Evolutionary conservation across 2,888 invertebrate genomes (phyloP).

Genomic region (Therioaphis trifolii): DNA sequence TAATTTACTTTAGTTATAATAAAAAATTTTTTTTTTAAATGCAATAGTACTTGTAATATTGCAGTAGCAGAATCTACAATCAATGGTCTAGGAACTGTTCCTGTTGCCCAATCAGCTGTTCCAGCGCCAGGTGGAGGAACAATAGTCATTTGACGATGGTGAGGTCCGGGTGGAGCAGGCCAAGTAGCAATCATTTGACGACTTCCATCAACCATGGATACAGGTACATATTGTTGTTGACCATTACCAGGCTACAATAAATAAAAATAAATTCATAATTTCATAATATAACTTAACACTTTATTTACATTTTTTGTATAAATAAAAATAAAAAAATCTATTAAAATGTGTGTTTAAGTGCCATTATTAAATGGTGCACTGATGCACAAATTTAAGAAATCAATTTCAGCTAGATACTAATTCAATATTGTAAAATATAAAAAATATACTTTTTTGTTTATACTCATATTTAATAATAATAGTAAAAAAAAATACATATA

Average conservation of each 20-base stretch:
- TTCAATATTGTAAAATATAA: no score
- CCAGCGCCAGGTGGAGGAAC: slow-evolving; percentile 88
- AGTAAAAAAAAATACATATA: no score
- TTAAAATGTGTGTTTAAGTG: no score
- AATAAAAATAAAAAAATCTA: no score
- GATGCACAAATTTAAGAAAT: no score
- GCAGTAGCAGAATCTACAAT: slow-evolving; percentile 82
- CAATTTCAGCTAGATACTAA: no score
- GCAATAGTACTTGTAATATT: slow-evolving; percentile 64
- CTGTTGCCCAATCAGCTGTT: slow-evolving; percentile 74
- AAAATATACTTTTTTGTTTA: no score
- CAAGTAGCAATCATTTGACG: slow-evolving; percentile 79
- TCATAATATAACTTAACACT: background rate
- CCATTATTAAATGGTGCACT: no score
- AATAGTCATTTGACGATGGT: slow-evolving; percentile 79
- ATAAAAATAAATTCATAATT: background rate
- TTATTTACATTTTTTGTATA: no score
- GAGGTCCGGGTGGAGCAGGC: slow-evolving; percentile 70
- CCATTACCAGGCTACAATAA: slow-evolving; percentile 68
- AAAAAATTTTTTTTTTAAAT: background rate
- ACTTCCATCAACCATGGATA: slow-evolving; percentile 89
- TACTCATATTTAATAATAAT: no score
- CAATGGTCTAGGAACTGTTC: slow-evolving; percentile 72
- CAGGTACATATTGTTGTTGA: slow-evolving; percentile 91
- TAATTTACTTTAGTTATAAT: background rate